Base-by-base conservation (phyloP, 92 coral and sea anemone species). In the Phenganax stokvisi region DNA sequence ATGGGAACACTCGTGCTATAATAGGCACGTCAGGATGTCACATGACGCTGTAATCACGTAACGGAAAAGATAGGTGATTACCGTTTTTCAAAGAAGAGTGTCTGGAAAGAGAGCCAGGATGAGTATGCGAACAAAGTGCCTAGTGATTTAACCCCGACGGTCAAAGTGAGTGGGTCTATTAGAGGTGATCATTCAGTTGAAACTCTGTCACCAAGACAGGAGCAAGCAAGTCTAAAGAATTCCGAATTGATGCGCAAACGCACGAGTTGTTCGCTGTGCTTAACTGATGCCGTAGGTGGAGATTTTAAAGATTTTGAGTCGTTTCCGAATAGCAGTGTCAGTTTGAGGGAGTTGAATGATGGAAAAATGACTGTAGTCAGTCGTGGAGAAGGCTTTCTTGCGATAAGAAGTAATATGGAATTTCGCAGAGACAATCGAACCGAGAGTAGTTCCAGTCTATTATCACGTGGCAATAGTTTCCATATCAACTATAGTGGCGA, bases 401-500 rank as follows among this genome's bases (percentile, higher is more conserved):
- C 53, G 20, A 13, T 29, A 29, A 17, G 1, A 29, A 76, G 71
- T 59, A 74, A 59, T 8, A 3, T 53, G 47, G 73, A 68, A 0
- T 68, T 37, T 53, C 73, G 53, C 73, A 37, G 53, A 30, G 73
- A n/a, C 73, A 51, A 53, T 53, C 52, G 70, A 60, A 29, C 52
- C 54, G 81, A 59, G 54, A 76, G 70, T n/a, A 57, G 73, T 30
- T 68, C 54, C 73, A 68, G 73, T 68, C 73, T 79, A 62, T 52
- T 68, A 8, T 73, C 58, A 15, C 74, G 86, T 10, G 86, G 84
- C 10, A 68, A 89, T 17, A 96, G 99, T 84, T 96, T 96, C 86
- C 90, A 89, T 84, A 96, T 97, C 87, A 92, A 90, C 88, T 57
- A 83, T 77, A 96, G 99, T 80, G 92, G 90, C 69, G 99, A 96